Evolutionary conservation across 2,113 vertebrate genomes (phyloP), one percentile per base, ranked within the genome.

Genomic region (Benthochromis sp.): DNA sequence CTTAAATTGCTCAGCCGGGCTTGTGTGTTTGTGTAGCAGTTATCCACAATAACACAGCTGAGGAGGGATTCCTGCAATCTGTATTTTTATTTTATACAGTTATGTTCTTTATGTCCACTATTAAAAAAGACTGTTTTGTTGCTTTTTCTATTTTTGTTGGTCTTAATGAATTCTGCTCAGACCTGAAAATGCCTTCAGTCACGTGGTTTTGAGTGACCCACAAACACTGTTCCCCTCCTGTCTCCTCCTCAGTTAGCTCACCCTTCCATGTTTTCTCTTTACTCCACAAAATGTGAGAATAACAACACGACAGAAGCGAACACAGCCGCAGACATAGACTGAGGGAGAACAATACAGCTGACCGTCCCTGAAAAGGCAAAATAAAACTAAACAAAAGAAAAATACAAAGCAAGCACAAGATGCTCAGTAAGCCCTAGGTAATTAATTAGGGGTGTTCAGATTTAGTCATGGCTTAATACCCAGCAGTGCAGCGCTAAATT

Each of bases 401-500:
- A 78, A 84, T 38, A 84, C 24, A 90, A 88, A 87, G 52, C 66
- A 55, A 21, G 71, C 55, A 7, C 54, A 90, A 90, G 92, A 82
- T 83, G 80, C 86, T 86, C 88, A 71, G 57, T 59, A 87, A 76
- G 82, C 92, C 91, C 89, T 19, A 1, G 91, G 90, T 93, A 92
- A 92, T 94, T 92, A 88, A 94, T 94, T 92, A 94, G 14, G 43
- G 87, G 76, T 86, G 86, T 91, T 92, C 89, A 80, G 85, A 89
- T 92, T 76, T 83, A 88, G 85, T 86, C 91, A 69, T 83, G 88
- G 86, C 82, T 87, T 92, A 88, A 91, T 89, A 90, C 89, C 87
- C 89, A 88, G 85, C 92, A 89, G 90, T 71, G 90, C 73, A 36
- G 40, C 0, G 85, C 84, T 92, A 92, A 93, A 93, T 81, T 82